Evolutionary conservation across 2,113 vertebrate species (phyloP).

Genomic region (Chlamydotis undulata): DNA sequence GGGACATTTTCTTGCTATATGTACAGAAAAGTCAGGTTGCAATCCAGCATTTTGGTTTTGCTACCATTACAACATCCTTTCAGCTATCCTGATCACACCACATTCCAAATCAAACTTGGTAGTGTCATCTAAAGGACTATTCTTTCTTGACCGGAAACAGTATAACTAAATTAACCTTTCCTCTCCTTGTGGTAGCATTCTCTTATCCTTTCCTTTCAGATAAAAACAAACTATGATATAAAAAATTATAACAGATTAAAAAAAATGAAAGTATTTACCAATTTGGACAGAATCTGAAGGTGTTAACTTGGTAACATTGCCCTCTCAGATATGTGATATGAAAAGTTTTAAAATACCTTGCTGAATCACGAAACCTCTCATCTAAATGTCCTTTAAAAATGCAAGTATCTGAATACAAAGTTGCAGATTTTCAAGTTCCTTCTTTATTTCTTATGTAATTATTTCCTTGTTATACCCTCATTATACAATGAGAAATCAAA

Average conservation of each 20-base stretch:
- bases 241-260: background rate
- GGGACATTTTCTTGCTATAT: background rate
- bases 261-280: background rate
- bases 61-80: background rate
- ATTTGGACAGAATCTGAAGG: background rate
- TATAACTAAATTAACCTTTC: background rate
- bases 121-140: background rate
- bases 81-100: background rate
- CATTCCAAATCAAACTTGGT: background rate
- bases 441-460: background rate
- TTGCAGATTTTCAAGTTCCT: background rate
- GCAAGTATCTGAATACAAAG: background rate
- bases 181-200: background rate
- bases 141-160: background rate
- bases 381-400: background rate
- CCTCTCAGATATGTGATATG: background rate
- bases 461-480: background rate
- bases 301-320: background rate
- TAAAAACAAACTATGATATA: background rate
- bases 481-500: background rate
- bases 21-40: background rate
- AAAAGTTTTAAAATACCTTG: background rate
- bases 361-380: background rate
- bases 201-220: background rate
- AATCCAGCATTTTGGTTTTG: background rate